Percentiles rank a stretch among this genome's conserved stretches.
These are phyloP conservation scores for Anas platyrhynchos DNA, from an alignment of 2,113 vertebrate genomes.

Conservation along the genomic window DNA sequence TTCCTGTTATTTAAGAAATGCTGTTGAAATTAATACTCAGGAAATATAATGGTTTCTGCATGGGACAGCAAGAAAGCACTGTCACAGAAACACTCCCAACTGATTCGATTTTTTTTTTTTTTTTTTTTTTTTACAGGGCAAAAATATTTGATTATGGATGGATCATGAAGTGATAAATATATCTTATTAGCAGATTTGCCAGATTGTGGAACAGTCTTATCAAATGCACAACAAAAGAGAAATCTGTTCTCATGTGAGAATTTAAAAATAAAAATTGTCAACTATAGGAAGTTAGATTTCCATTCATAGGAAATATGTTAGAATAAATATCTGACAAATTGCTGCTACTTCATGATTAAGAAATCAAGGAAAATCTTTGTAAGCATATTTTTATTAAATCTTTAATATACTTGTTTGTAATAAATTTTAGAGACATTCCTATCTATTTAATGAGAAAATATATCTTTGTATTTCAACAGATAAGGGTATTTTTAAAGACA, in stretches of 20 bases:
- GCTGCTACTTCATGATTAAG: neutral
- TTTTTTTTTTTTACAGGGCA: accelerated
- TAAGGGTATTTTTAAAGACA: neutral
- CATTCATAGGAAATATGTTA: neutral
- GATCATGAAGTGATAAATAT: neutral
- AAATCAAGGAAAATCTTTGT: neutral
- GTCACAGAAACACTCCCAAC: neutral
- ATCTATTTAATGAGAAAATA: neutral
- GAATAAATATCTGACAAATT: neutral
- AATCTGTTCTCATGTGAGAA: neutral
- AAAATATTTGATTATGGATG: neutral
- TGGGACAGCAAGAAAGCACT: neutral
- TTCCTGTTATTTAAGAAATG: neutral
- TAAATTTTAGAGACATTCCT: neutral
- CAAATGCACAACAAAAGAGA: neutral
- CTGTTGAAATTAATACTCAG: neutral
- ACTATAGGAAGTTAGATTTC: neutral
- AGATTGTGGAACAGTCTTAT: neutral
- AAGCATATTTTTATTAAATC: neutral
- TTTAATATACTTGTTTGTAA: neutral
- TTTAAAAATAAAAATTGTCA: neutral
- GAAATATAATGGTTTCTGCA: neutral
- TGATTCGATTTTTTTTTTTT: neutral
- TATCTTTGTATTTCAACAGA: neutral
- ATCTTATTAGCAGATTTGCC: neutral